Evolutionary conservation across 2,113 vertebrate genomes (phyloP), one percentile per base, ranked within the genome.

Genomic region (Elephantulus edwardii): DNA sequence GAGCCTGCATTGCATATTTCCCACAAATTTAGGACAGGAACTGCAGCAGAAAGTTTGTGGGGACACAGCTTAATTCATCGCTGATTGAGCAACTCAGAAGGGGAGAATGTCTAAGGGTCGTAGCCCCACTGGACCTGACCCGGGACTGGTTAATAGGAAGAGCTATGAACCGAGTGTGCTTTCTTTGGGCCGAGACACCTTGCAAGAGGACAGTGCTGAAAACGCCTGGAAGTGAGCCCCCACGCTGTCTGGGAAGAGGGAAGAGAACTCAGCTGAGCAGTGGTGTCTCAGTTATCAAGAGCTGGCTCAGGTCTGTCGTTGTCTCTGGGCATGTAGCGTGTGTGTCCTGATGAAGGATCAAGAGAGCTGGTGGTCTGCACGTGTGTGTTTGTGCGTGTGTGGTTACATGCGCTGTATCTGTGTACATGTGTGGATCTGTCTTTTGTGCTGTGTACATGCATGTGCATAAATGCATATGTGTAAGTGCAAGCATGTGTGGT

Each of bases 241-340:
- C 26, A 1, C 5, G 33, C 7, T 16, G 1, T 8, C 35, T 52
- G 35, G 56, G 46, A 33, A 10, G 75, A 8, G 0, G 17, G 17
- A 2, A 5, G 26, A 60, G 54, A 30, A 5, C 72, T 7, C 2
- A 1, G 64, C 44, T 4, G 28, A 14, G 16, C n/a, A n/a, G 2
- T 0, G 28, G 35, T 19, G 22, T 26, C 17, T 6, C 22, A 33
- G 50, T 33, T 30, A 7, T 19, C 64, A 30, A 24, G 10, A 30
- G 66, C 6, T 0, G 10, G 35, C 6, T 48, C 0, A 33, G 0
- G 16, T 44, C n/a, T 0, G 5, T 22, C 48, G 48, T 40, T 81
- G 8, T 5, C 8, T 14, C 6, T 20, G 16, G 38, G 10, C 14
- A 0, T 0, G 28, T 2, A 0, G n/a, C n/a, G n/a, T n/a, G n/a